Evolutionary conservation across 2,888 invertebrate species (phyloP).

Genomic region (Lasioglossum villosulum): DNA sequence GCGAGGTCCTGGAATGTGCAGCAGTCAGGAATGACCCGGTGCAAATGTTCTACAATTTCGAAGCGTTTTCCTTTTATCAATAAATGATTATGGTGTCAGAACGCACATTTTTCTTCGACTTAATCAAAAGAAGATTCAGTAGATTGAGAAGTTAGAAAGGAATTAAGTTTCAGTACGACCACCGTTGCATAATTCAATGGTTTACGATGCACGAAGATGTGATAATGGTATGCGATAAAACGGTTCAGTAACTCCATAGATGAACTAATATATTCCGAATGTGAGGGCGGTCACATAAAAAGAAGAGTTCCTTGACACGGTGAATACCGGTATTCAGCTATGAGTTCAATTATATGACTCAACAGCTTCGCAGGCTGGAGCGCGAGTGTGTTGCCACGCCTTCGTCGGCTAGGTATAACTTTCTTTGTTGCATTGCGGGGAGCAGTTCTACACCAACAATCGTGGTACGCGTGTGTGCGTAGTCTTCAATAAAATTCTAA

Average conservation of each 20-base stretch:
- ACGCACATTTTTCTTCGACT: too few species aligned
- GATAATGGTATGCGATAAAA: constrained; percentile 16
- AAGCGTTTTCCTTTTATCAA: too few species aligned
- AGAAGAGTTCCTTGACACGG: constrained; percentile 34
- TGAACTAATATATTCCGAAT: constrained; percentile 17
- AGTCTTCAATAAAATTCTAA: too few species aligned
- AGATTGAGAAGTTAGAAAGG: background rate
- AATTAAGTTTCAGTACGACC: background rate
- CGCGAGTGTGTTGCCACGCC: constrained; percentile 64
- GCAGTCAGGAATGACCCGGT: too few species aligned
- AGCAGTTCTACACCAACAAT: constrained; percentile 48
- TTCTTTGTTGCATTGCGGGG: constrained; percentile 71
- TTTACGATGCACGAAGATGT: background rate
- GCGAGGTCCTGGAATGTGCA: too few species aligned
- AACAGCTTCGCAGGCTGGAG: constrained; percentile 36
- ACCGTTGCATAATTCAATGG: background rate
- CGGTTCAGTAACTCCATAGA: constrained; percentile 5
- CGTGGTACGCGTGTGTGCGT: background rate
- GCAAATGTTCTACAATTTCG: too few species aligned
- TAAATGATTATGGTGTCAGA: too few species aligned
- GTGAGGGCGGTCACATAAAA: background rate
- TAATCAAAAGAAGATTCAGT: background rate
- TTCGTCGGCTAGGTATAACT: constrained; percentile 64
- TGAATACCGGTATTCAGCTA: constrained; percentile 48
- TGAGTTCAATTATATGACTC: constrained; percentile 51